Percentiles rank a stretch among this genome's conserved stretches.
Conservation (phyloP, 2,113 vertebrate species). For the Ptychochromis oligacanthus region DNA sequence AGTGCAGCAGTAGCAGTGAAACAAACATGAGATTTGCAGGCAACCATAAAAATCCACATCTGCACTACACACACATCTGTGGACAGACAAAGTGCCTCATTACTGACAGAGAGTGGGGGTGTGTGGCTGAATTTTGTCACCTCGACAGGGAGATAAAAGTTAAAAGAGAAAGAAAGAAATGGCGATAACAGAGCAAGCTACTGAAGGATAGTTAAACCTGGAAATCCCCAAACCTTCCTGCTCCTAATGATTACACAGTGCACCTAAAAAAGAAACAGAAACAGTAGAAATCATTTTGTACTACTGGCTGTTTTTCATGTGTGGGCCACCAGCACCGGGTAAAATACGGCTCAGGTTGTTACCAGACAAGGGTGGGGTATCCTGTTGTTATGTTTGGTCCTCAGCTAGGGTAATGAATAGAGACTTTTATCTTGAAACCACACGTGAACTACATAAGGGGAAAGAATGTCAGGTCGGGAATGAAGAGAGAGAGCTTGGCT, state of each 20-base stretch:
- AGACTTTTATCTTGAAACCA: conserved; percentile 72
- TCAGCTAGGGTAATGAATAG: conserved; percentile 73
- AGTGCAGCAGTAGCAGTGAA: conserved; percentile 6
- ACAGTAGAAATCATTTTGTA: conserved; percentile 12
- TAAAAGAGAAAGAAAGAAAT: conserved; percentile 54
- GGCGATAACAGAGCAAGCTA: conserved; percentile 7
- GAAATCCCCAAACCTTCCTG: conserved; percentile 43
- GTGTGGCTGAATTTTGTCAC: conserved; percentile 29
- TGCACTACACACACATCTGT: conserved; percentile 34
- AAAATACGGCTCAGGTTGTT: conserved; percentile 50
- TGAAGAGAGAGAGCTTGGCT: conserved; percentile 39
- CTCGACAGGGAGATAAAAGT: conserved; percentile 56
- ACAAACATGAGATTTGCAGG: conserved; percentile 20
- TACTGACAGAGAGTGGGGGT: conserved; percentile 30
- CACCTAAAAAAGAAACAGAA: conserved; percentile 19
- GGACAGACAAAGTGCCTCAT: conserved; percentile 42
- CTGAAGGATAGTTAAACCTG: conserved; percentile 36
- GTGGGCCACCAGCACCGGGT: conserved; percentile 46
- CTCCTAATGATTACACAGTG: background rate
- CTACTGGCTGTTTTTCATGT: conserved; percentile 34
- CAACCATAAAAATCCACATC: conserved; percentile 13
- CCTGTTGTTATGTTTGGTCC: conserved; percentile 58
- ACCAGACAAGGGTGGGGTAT: conserved; percentile 74
- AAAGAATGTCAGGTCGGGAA: conserved; percentile 67
- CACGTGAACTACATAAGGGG: conserved; percentile 63